These are phyloP conservation scores for Drosophila serrata DNA, from an alignment of 1,140 invertebrate species.

Conservation along the genomic window DNA sequence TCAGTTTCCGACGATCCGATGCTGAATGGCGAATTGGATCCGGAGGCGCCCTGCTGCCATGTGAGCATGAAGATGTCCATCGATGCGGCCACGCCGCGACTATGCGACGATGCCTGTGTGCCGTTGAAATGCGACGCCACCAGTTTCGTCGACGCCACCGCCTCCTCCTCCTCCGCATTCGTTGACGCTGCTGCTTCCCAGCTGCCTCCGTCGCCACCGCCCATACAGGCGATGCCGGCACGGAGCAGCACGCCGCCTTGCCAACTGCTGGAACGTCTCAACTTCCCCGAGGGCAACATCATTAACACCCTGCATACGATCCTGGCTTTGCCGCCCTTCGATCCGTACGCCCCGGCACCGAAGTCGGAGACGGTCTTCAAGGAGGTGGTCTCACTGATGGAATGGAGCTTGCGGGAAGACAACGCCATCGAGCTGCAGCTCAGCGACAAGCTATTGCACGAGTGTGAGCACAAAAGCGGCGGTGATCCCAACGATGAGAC, in stretches of 20 bases:
- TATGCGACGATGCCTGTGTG: conserved; percentile 46
- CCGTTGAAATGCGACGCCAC: conserved; percentile 30
- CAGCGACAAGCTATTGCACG: conserved; percentile 72
- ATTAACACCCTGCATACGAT: conserved; percentile 78
- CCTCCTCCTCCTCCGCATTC: conserved; percentile 3
- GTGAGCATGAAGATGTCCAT: conserved; percentile 73
- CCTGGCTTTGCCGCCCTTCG: conserved; percentile 74
- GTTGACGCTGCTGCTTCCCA: conserved; percentile 27
- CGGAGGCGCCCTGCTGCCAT: conserved; percentile 70
- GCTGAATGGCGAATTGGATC: conserved; percentile 63
- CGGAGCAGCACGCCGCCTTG: conserved; percentile 53
- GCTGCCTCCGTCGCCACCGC: conserved; percentile 46
- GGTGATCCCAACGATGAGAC: conserved; percentile 69
- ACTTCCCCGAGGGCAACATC: conserved; percentile 72
- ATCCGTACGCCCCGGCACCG: conserved; percentile 76
- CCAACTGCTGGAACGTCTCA: conserved; percentile 69
- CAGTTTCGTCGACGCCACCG: conserved; percentile 2
- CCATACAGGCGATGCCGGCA: conserved; percentile 38
- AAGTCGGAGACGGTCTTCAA: conserved; percentile 73
- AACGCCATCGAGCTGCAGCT: conserved; percentile 76
- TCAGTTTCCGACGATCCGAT: conserved; percentile 28
- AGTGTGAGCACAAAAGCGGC: conserved; percentile 57
- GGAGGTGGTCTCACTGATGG: conserved; percentile 73
- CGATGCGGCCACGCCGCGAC: conserved; percentile 55
- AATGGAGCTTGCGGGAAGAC: conserved; percentile 78